Base-by-base conservation (phyloP, 1,140 invertebrate species). In the Cherax destructor region DNA sequence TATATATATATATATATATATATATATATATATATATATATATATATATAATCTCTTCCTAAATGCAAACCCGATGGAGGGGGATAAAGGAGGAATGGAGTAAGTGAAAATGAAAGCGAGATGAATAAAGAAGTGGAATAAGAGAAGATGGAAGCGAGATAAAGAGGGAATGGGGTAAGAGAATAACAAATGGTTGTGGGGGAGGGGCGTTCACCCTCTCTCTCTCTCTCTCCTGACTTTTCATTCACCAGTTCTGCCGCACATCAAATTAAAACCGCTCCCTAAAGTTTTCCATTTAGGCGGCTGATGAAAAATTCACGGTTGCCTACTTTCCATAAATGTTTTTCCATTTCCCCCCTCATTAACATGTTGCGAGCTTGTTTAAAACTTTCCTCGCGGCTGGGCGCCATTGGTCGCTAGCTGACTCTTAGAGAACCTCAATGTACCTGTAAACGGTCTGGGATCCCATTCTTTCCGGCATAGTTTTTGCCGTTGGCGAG, bases 311-410 rank as follows among this genome's bases (percentile, higher is more conserved):
- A 91, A 91, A 91, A 91, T 91, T 91, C 88, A 91, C 88, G 88
- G 88, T 85, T 91, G 88, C 88, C 88, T 91, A 91, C 88, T 91
- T 91, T 91, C 88, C 88, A 91, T 91, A 91, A 91, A 91, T 91
- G 88, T 91, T 91, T 91, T 91, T 91, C 88, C 88, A 91, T 91
- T 91, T 91, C 88, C 81, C 76, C 83, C 88, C 88, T 91, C 88
- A 91, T 91, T 91, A 91, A 91, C 88, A 91, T 91, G 88, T 91
- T 91, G 88, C 88, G 88, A 91, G 88, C 83, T 91, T 91, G 88
- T 91, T 91, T 91, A 91, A 90, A 91, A 91, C 88, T 91, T 91
- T 80, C 49, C 65, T 61, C 74, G 41, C 69, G 50, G 21, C 49
- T 30, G 4, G 50, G 21, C 49, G 47, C 56, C 59, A 56, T 65